phyloP scores from a whole-genome alignment of 2,797 vertebrate species.

The Enteromius unitaeniatus region DNA sequence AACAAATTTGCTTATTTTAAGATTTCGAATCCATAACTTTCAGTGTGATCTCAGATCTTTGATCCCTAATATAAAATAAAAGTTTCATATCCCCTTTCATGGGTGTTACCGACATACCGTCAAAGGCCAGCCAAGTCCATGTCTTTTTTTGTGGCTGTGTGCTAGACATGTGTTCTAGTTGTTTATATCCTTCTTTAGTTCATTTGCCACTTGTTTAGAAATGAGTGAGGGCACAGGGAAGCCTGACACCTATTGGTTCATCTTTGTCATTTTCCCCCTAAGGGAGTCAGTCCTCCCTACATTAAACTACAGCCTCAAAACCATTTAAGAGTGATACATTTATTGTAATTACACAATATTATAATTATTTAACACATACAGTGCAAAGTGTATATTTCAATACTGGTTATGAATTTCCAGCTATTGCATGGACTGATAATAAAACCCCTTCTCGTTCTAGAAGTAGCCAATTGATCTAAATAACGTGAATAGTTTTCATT shows the following conservation, averaged over 20 bases:
- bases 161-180: slow-evolving; percentile 34
- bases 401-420: not conserved
- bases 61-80: not conserved
- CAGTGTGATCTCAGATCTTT: not conserved
- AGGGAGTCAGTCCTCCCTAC: slow-evolving; percentile 9
- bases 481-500: not conserved
- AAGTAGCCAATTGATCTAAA: not conserved
- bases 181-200: slow-evolving; percentile 54
- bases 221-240: slow-evolving; percentile 63
- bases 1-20: not conserved
- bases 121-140: slow-evolving; percentile 10
- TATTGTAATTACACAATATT: not conserved
- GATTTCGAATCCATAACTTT: not conserved
- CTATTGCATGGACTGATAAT: not conserved
- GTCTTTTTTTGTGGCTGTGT: slow-evolving; percentile 25
- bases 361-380: not conserved
- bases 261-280: slow-evolving; percentile 60
- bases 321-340: not conserved
- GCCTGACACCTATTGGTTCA: slow-evolving; percentile 79
- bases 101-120: not conserved
- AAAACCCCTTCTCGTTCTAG: not conserved
- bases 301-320: not conserved
- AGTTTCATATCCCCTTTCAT: not conserved
- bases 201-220: slow-evolving; percentile 35
- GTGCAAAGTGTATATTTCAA: not conserved